Conservation (phyloP, 2,113 vertebrate genomes). For the human region GRCh38 chr16:75026001-75026500, state of each 20-base stretch:
- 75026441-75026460: not conserved
- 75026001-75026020: not conserved
- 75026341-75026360: not conserved
- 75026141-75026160: not conserved
- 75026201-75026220: not conserved
- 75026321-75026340: slow-evolving; percentile 13
- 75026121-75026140: not conserved
- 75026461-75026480: slow-evolving; percentile 18
- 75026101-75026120: not conserved
- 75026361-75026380: not conserved
- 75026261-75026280: not conserved
- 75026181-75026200: slow-evolving; percentile 17
- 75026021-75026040: not conserved
- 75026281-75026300: not conserved
- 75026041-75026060: not conserved
- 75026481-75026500: slow-evolving; percentile 48
- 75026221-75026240: slow-evolving; percentile 11
- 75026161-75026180: not conserved
- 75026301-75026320: not conserved
- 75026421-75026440: not conserved
- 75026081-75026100: not conserved
- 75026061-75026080: not conserved
- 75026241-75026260: not conserved
- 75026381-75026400: not conserved
- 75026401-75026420: not conserved